A percentile compares a stretch with the other conserved stretches of the same genome.
These are phyloP conservation scores for Dioctria rufipes DNA, from an alignment of 2,888 invertebrate genomes.

Conservation along the genomic window DNA sequence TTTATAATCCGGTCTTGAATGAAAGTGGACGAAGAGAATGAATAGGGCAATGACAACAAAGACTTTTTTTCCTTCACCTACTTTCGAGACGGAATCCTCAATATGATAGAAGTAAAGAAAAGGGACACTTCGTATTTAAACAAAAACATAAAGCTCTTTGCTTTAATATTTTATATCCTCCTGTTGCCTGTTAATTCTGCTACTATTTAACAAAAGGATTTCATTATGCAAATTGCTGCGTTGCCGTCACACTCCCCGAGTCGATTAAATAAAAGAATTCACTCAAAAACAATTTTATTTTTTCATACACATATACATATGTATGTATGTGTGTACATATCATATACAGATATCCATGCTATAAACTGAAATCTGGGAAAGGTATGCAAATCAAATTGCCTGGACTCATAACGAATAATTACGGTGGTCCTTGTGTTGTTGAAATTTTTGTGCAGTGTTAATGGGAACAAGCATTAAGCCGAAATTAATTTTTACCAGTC, in stretches of 20 bases:
- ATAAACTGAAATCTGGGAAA: not conserved
- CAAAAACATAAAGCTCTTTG: constrained; percentile 2
- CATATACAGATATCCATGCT: not conserved
- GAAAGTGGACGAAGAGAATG: no score
- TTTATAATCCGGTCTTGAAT: no score
- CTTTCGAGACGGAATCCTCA: not conserved
- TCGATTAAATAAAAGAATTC: constrained; percentile 39
- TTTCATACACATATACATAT: no score
- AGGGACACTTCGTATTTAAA: constrained; percentile 3
- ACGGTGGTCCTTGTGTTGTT: not conserved
- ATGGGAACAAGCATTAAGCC: not conserved
- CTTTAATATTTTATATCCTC: constrained; percentile 35
- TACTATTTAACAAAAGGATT: constrained; percentile 37
- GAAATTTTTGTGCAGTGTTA: not conserved
- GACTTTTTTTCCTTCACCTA: no score
- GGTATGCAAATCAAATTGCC: constrained; percentile 30
- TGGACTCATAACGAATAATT: constrained; percentile 31
- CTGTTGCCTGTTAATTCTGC: constrained; percentile 36
- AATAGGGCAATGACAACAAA: no score
- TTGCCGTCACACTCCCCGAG: not conserved
- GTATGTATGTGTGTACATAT: no score
- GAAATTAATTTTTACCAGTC: constrained; percentile 23
- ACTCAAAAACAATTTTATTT: constrained; percentile 5
- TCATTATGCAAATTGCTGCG: constrained; percentile 40
- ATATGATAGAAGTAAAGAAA: not conserved